A percentile compares a stretch with the other conserved stretches of the same genome.
Conservation (phyloP, 2,797 vertebrate species). For the Paguma larvata region DNA sequence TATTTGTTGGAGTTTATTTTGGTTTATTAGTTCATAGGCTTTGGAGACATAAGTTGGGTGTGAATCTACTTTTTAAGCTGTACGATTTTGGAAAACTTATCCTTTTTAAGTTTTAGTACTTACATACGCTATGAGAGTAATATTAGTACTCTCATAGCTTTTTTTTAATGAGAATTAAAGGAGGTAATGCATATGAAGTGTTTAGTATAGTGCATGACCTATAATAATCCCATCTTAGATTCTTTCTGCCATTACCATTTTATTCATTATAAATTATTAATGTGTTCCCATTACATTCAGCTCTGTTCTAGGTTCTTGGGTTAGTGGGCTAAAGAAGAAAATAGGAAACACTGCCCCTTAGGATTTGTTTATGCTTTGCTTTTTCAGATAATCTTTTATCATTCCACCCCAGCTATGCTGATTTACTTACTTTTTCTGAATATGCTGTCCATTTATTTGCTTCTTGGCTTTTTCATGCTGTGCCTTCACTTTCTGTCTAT, state of each 20-base stretch:
- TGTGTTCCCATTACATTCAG: not conserved
- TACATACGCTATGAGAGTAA: not conserved
- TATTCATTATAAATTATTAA: not conserved
- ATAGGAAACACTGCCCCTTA: not conserved
- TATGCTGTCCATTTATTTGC: not conserved
- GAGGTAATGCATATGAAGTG: not conserved
- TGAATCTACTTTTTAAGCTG: not conserved
- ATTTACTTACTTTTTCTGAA: not conserved
- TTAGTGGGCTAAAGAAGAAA: conserved; percentile 4
- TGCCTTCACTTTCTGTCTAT: not conserved
- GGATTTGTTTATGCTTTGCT: not conserved
- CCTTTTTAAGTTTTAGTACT: not conserved
- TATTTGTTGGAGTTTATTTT: conserved; percentile 41
- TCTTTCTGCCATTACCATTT: not conserved
- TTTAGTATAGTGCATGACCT: not conserved
- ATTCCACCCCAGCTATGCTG: not conserved
- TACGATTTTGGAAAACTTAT: not conserved
- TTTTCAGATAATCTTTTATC: not conserved
- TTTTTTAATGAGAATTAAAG: not conserved
- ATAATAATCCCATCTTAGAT: not conserved
- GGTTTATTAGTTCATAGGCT: not conserved
- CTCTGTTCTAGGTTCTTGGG: not conserved
- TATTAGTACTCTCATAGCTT: not conserved
- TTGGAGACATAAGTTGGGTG: not conserved
- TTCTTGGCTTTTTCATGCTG: conserved; percentile 20